Evolutionary conservation across 2,888 invertebrate species (phyloP).

Genomic region (Troides aeacus): DNA sequence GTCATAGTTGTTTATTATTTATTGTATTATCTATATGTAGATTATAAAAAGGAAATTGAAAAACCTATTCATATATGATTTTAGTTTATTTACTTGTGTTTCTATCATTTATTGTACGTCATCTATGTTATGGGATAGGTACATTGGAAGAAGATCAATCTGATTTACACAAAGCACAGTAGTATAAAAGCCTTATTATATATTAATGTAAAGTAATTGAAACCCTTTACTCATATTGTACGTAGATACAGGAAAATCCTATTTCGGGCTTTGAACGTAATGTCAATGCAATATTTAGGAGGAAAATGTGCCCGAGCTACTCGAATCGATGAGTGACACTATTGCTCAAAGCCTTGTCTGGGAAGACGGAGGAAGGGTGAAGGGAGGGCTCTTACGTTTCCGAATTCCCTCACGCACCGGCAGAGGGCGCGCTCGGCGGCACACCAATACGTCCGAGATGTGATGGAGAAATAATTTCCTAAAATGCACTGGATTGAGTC

Average conservation of each 20-base stretch:
- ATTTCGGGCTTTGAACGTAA: slow-evolving; percentile 23
- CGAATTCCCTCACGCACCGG: slow-evolving; percentile 68
- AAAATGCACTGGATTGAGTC: slow-evolving; percentile 72
- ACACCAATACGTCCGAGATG: slow-evolving; percentile 67
- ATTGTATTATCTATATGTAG: too few relatives aligned
- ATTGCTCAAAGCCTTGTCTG: slow-evolving; percentile 38
- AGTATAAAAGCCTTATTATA: background rate
- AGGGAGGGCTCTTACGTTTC: slow-evolving; percentile 44
- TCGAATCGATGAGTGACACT: slow-evolving; percentile 41
- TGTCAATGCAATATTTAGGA: slow-evolving; percentile 29
- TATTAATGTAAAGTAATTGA: slow-evolving; percentile 17
- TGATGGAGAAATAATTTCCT: slow-evolving; percentile 73
- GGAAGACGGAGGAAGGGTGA: slow-evolving; percentile 36
- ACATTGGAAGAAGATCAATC: too few relatives aligned
- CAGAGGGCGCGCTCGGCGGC: slow-evolving; percentile 67
- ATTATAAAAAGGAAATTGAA: too few relatives aligned
- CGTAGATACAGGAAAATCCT: slow-evolving; percentile 6
- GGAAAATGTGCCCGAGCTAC: slow-evolving; percentile 33
- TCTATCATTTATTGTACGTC: too few relatives aligned
- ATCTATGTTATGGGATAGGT: background rate
- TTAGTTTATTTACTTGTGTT: too few relatives aligned
- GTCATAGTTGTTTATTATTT: too few relatives aligned
- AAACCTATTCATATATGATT: too few relatives aligned
- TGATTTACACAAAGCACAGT: too few relatives aligned
- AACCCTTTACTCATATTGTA: slow-evolving; percentile 13